Evolutionary conservation across 2,888 invertebrate genomes (phyloP), one percentile per base, ranked within the genome.

Genomic region (Embidobia sp.): DNA sequence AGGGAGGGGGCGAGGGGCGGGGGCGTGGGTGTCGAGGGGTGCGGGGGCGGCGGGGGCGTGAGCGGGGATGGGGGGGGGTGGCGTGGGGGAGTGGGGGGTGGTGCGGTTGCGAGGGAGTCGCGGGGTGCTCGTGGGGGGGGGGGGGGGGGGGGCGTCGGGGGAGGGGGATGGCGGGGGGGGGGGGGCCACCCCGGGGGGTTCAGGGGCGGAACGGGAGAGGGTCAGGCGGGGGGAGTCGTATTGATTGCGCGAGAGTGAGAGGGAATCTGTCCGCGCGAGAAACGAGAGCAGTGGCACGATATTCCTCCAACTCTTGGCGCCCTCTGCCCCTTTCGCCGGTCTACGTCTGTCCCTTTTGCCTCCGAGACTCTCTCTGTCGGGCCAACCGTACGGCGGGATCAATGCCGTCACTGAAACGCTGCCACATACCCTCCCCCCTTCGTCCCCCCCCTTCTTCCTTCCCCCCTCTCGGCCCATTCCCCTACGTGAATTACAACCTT

Each of bases 31-130:
- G 35, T 15, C 8, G 8, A 22, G 40, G 29, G 59, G 61, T n/a
- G 11, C 26, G 26, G 48, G 37, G 69, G n/a, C n/a, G 35, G 26
- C 44, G 35, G 26, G 16, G 70, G 31, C 63, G 61, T 61, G 72
- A 53, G 29, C 44, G 53, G 70, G 59, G 70, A 44, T 46, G 55
- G 37, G 13, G 44, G 27, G 74, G 53, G 61, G 63, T 55, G 46
- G 49, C 64, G 55, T 46, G 42, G 49, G 59, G 61, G 79, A 76
- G 79, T 51, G 59, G 59, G 49, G 31, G 51, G 44, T 79, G 86
- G 87, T 87, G 87, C 87, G 88, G 87, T 87, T 88, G 86, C 85
- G 83, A 81, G 79, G 82, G 83, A 73, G 81, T 77, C 82, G 82
- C 79, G 73, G 79, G 46, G 42, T 27, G 59, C 51, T 7, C 18